phyloP scores from a whole-genome alignment of 2,888 invertebrate species.

The Julus scanicus region DNA sequence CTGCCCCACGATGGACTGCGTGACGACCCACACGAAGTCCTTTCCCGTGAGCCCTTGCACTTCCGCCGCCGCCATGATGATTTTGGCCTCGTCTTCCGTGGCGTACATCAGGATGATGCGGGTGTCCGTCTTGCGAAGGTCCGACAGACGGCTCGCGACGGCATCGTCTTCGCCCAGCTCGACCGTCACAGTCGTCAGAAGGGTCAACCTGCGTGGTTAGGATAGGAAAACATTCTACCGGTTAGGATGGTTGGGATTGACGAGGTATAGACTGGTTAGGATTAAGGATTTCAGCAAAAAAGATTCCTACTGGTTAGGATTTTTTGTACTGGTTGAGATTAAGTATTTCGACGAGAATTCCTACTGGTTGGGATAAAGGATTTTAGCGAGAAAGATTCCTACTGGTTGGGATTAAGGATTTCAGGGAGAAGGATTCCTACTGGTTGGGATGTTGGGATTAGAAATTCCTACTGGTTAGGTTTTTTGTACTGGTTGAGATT shows the following conservation, averaged over 20 bases:
- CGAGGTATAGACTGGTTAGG: no score
- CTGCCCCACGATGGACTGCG: slow-evolving; percentile 83
- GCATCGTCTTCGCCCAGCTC: slow-evolving; percentile 67
- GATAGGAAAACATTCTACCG: no score
- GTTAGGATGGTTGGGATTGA: no score
- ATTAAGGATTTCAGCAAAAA: no score
- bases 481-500: not conserved
- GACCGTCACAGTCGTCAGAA: slow-evolving; percentile 51
- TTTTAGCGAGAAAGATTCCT: no score
- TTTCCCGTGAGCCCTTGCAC: slow-evolving; percentile 83
- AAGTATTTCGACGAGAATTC: no score
- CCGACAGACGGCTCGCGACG: slow-evolving; percentile 77
- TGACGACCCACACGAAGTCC: slow-evolving; percentile 97
- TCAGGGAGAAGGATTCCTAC: not conserved
- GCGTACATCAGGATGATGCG: slow-evolving; percentile 93
- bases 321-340: no score
- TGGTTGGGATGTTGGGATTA: not conserved
- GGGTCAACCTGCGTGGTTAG: slow-evolving; percentile 56
- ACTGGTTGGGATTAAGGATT: not conserved
- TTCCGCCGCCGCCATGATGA: slow-evolving; percentile 80
- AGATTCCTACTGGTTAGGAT: no score
- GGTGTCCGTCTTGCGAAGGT: slow-evolving; percentile 88
- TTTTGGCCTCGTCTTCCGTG: slow-evolving; percentile 86
- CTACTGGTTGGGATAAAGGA: no score
- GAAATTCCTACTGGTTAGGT: not conserved